Percentiles rank a stretch among this genome's conserved stretches.
Evolutionary conservation across 2,113 vertebrate genomes (phyloP).

Genomic region (Hipposideros armiger): DNA sequence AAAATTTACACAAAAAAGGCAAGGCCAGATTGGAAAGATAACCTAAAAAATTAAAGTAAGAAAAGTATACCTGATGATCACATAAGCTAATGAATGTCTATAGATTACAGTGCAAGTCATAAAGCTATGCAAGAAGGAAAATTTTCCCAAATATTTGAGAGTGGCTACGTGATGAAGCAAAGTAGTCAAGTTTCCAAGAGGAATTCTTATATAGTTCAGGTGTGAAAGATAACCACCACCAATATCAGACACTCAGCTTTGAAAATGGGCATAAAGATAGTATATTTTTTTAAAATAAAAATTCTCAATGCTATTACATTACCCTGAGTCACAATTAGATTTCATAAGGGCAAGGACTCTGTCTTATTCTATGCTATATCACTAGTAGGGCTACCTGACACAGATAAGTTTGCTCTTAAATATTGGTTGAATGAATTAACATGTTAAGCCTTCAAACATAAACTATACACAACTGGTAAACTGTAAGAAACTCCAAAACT

Average conservation of each 20-base stretch:
- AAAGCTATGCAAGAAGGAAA: background rate
- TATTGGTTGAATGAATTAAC: background rate
- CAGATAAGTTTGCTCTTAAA: background rate
- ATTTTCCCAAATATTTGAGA: background rate
- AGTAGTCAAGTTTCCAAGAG: background rate
- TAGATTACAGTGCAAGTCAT: background rate
- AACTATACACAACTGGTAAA: background rate
- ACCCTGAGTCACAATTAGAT: background rate
- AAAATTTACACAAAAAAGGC: slow-evolving; percentile 20
- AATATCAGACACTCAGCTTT: background rate
- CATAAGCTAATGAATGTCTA: background rate
- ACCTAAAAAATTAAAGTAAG: slow-evolving; percentile 46
- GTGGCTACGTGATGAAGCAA: background rate
- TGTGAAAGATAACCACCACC: slow-evolving; percentile 6
- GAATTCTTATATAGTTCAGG: background rate
- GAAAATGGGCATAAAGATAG: background rate
- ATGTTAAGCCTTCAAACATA: slow-evolving; percentile 38
- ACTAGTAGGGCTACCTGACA: background rate
- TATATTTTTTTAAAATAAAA: background rate
- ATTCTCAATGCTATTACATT: background rate
- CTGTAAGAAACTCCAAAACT: background rate
- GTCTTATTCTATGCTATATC: background rate
- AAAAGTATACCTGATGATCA: background rate
- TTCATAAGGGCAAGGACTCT: background rate
- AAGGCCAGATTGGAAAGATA: slow-evolving; percentile 1